These are phyloP conservation scores for Orthosia incerta DNA, from an alignment of 2,888 invertebrate genomes.

Conservation along the genomic window DNA sequence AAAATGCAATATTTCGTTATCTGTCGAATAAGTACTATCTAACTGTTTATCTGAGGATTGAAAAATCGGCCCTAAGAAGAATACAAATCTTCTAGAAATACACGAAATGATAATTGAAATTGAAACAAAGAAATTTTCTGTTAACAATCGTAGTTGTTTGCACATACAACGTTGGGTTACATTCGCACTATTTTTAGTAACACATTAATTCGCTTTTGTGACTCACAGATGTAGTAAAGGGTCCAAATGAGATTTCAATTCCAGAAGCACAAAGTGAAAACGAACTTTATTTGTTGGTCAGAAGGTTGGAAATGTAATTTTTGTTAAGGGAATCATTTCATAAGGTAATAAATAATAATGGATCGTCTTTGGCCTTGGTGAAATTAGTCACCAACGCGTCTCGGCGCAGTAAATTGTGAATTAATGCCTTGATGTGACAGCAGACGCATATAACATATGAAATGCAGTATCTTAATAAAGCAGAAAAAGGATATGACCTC, in stretches of 20 bases:
- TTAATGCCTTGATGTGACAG: slow-evolving; percentile 76
- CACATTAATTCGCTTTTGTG: slow-evolving; percentile 81
- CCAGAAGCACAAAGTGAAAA: slow-evolving; percentile 61
- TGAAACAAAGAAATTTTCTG: slow-evolving; percentile 65
- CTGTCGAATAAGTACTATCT: too few relatives aligned
- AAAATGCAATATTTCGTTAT: too few relatives aligned
- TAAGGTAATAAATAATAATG: slow-evolving; percentile 90
- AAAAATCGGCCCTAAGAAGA: too few relatives aligned
- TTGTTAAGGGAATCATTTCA: slow-evolving; percentile 76
- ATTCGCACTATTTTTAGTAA: slow-evolving; percentile 81
- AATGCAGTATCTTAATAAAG: slow-evolving; percentile 61
- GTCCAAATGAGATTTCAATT: slow-evolving; percentile 80
- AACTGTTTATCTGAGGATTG: too few relatives aligned
- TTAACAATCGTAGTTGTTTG: slow-evolving; percentile 69
- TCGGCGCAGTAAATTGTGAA: slow-evolving; percentile 76
- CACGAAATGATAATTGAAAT: too few relatives aligned
- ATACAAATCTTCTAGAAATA: too few relatives aligned
- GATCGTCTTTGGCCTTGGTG: slow-evolving; percentile 88
- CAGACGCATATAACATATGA: slow-evolving; percentile 67
- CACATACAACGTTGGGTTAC: slow-evolving; percentile 70
- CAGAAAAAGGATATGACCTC: slow-evolving; percentile 60
- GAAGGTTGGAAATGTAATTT: slow-evolving; percentile 72
- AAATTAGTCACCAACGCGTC: slow-evolving; percentile 83
- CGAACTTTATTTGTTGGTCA: slow-evolving; percentile 68
- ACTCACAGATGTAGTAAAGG: slow-evolving; percentile 82